Evolutionary conservation across 2,888 invertebrate genomes (phyloP).

Genomic region (Eupithecia subumbrata): DNA sequence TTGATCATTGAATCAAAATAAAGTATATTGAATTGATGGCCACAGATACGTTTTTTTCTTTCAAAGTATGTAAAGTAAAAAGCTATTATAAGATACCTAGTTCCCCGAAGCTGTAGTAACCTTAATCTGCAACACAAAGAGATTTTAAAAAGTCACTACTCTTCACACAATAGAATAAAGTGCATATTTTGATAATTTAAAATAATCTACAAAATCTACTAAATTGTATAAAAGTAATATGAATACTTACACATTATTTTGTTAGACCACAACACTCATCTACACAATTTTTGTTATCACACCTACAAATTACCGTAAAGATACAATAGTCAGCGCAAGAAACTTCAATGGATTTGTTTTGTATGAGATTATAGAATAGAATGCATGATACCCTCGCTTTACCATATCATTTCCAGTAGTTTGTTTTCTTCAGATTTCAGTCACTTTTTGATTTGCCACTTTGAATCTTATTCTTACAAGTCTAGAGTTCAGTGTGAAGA

Average conservation of each 20-base stretch:
- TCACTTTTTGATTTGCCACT: not conserved
- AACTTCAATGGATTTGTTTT: not conserved
- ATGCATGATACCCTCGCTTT: constrained; percentile 8
- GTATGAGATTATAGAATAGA: not conserved
- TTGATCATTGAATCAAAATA: not conserved
- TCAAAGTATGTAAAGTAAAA: not conserved
- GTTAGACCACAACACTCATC: constrained; percentile 1
- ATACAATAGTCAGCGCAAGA: constrained; percentile 37
- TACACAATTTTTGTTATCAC: not conserved
- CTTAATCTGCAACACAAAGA: constrained; percentile 21
- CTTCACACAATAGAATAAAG: not conserved
- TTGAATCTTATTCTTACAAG: constrained; percentile 8
- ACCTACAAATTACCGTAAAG: constrained; percentile 29
- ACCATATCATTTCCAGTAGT: not conserved
- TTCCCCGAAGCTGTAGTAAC: constrained; percentile 3
- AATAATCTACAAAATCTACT: not conserved
- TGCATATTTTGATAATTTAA: not conserved
- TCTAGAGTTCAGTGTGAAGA: not conserved
- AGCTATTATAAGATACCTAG: not conserved
- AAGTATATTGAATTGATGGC: not conserved
- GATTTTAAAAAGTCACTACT: constrained; percentile 6
- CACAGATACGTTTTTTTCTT: not conserved
- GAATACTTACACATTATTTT: constrained; percentile 20
- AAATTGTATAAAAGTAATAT: not conserved
- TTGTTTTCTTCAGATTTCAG: not conserved